Percentiles rank a stretch among this genome's conserved stretches.
Conservation (phyloP, 2,888 invertebrate species). For the Minunthozetes semirufus region DNA sequence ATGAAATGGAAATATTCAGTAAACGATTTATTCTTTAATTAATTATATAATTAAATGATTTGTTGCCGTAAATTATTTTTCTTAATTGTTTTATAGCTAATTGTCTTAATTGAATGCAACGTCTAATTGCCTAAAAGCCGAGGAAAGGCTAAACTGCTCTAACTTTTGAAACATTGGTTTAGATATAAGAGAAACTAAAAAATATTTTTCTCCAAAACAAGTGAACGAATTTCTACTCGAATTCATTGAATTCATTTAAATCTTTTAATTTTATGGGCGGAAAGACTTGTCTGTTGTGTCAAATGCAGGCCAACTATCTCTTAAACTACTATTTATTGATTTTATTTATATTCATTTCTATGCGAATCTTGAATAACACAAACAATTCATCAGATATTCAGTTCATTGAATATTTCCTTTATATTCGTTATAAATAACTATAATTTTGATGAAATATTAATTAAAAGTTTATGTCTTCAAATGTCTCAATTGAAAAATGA, state of each 20-base stretch:
- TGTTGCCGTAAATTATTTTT: too few species aligned
- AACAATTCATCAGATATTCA: too few species aligned
- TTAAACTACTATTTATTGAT: slow-evolving; percentile 7
- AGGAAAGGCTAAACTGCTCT: too few species aligned
- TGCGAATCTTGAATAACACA: background rate
- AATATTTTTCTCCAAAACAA: background rate
- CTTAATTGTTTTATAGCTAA: background rate
- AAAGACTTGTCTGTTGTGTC: slow-evolving; percentile 3
- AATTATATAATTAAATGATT: too few species aligned
- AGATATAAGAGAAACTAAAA: slow-evolving; percentile 4
- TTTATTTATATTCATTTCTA: background rate
- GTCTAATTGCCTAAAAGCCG: background rate
- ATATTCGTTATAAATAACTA: too few species aligned
- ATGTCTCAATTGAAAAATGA: too few species aligned
- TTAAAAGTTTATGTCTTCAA: too few species aligned
- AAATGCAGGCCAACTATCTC: slow-evolving; percentile 3
- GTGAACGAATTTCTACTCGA: background rate
- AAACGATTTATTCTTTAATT: too few species aligned
- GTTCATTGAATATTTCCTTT: too few species aligned
- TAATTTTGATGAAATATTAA: too few species aligned
- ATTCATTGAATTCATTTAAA: background rate
- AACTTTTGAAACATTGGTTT: too few species aligned
- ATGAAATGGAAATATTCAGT: too few species aligned
- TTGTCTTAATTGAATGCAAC: background rate
- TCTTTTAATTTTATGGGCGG: slow-evolving; percentile 24